Base-by-base conservation (phyloP, 2,888 invertebrate genomes). In the Ommatoiulus sabulosus region DNA sequence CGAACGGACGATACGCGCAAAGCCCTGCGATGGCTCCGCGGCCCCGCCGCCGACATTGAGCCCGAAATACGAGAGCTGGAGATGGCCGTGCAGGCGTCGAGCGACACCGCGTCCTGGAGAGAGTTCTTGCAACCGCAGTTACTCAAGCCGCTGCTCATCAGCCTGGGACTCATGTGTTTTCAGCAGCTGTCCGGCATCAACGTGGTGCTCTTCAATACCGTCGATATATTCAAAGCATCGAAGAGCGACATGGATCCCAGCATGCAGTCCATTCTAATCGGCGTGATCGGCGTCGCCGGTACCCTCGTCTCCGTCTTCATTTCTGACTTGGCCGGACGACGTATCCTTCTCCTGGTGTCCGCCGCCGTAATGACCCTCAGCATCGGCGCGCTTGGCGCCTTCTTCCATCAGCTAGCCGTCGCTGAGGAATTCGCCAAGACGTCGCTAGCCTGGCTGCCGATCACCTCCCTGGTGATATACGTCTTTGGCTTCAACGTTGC, bases 171-270 rank as follows among this genome's bases (percentile, higher is more conserved):
- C 88, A 98, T 98, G 98, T 95, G 97, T 91, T 98, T 98, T 93
- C 99, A 99, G 94, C 99, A 99, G 92, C 93, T 98, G 35, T 95
- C 96, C 90, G 97, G 97, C 72, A 95, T 97, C 87, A 97, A 97
- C 91, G 96, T 96, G 0, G 95, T 97, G 7, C 96, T 97, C 90
- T 96, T 97, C 92, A 97, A 96, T 91, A 94, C 96, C 0, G 94
- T 94, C 0, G 92, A 94, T 2, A 98, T 98, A 89, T 97, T 98
- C 92, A 91, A 93, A 87, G 95, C 94, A 52, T 95, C 96, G 17
- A 95, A 95, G 6, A 94, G 94, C 1, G 90, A 93, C 0, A 93
- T 96, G 44, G 92, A 94, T 15, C 92, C 95, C 0, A 94, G 94
- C 52, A 92, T 94, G 7, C 95, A 96, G 0, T 95, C 97, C 0